Base-by-base conservation (phyloP, 2,797 vertebrate genomes). In the Tamandua tetradactyla region DNA sequence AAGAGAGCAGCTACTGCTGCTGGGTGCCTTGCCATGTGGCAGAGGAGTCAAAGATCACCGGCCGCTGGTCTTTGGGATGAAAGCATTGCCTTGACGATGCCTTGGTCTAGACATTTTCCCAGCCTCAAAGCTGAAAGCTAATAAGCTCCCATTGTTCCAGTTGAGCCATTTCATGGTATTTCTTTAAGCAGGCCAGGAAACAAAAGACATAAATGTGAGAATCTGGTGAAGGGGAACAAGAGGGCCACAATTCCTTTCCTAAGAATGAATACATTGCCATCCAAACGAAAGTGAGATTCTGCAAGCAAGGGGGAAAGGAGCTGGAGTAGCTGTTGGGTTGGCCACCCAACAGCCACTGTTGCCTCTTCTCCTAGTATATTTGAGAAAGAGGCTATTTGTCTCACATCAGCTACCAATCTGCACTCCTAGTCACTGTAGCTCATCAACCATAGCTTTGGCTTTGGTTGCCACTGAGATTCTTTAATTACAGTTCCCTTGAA, bases 381-480 rank as follows among this genome's bases (percentile, higher is more conserved):
- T 55, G 32, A 74, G 80, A 79, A 44, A 59, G 64, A 64, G 3
- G 42, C 14, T 15, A 68, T 35, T 61, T 75, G 37, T 86, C 49
- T 91, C 47, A 15, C 18, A 23, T 40, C 18, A n/a, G 72, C 35
- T 64, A n/a, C 52, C 22, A 15, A 87, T 35, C 17, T 23, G 0
- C 2, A 4, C 25, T 30, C 40, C 10, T 7, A 6, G 0, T 8
- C 7, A 3, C 10, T 47, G 44, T 10, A 0, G 14, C 27, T 47
- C 37, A 23, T 76, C 40, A 85, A 23, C 20, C 4, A 23, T 78
- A 62, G 81, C 25, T 62, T 62, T 84, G 17, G 20, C 35, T 22
- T 5, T 23, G 13, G 5, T 30, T 15, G 37, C 47, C 18, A 35
- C 47, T 10, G 69, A 22, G 57, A 57, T 35, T 32, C 78, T 87